Base-by-base conservation (phyloP, 2,888 invertebrate genomes). In the Xylocampa areola region DNA sequence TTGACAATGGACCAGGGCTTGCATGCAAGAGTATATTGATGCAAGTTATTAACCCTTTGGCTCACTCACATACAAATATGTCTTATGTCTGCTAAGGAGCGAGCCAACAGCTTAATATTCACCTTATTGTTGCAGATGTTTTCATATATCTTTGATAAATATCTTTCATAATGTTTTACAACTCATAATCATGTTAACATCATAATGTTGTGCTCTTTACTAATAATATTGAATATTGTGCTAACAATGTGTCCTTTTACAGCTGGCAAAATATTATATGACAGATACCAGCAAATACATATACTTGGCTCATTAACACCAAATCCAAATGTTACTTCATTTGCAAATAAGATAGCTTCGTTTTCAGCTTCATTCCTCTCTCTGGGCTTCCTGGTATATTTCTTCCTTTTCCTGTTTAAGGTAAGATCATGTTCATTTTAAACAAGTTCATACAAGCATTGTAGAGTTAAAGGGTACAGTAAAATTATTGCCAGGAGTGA, bases 311-410 rank as follows among this genome's bases (percentile, higher is more conserved):
- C 94, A 85, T 84, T 93, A 91, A 92, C 92, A 85, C 80, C 86
- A 66, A 91, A 93, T 73, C 93, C 94, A 60, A 90, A 90, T 87
- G 93, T 93, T 85, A 90, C 89, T 57, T 90, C 86, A 59, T 89
- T 86, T 77, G 88, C 92, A 63, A 93, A 93, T 84, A 89, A 80
- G 84, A 90, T 92, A 68, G 89, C 94, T 85, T 88, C 90, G 72
- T 84, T 88, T 76, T 91, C 91, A 47, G 93, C 90, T 63, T 85
- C 86, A 76, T 86, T 91, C 65, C 78, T 92, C 74, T 88, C 84
- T 63, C 60, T 96, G 92, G 96, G 96, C 87, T 96, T 96, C 94
- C 94, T 96, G 70, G 83, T 87, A 63, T 92, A 92, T 80, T 83
- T 90, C 71, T 85, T 89, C 79, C 79, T 94, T 68, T 91, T 90